Evolutionary conservation across 2,113 vertebrate species (phyloP), one percentile per base, ranked within the genome.

Genomic region (Cepphus grylle): DNA sequence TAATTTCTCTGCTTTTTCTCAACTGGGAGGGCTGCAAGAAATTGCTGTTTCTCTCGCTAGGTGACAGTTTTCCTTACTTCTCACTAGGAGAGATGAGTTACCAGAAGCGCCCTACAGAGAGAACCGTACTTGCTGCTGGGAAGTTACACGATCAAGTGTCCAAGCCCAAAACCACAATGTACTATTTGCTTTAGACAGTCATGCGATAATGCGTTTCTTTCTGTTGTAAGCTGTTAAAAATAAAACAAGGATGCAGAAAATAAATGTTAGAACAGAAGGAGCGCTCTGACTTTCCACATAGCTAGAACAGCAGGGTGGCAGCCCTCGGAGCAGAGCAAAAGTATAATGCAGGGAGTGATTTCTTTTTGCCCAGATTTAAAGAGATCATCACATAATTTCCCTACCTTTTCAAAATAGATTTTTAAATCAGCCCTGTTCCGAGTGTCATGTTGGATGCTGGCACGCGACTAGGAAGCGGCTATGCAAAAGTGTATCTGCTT

Each of bases 161-260:
- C 93, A 94, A 96, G 92, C 85, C 93, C 93, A 50, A 97, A 97
- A 95, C 96, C 94, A 95, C 93, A 96, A 88, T 84, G 90, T 90
- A 61, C 83, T 88, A 85, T 93, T 96, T 90, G 69, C 90, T 94
- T 92, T 92, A 93, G 93, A 93, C 76, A 90, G 94, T 96, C 90
- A 94, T 93, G 94, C 22, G 94, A 96, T 96, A 95, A 83, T 15
- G 23, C 5, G 1, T 19, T 93, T 91, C 84, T 96, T 85, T 96
- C 90, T 96, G 62, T 85, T 96, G 59, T 84, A 86, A 90, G 82
- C 76, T 87, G 88, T 95, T 96, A 94, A 96, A 97, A 97, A 94
- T 96, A 96, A 96, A 96, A 65, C 78, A 63, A 59, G 47, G 73
- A 88, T 90, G 67, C 90, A 91, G 88, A 95, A 95, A 95, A 95